Base-by-base conservation (phyloP, 2,113 vertebrate genomes). In the Erpornis zantholeuca region DNA sequence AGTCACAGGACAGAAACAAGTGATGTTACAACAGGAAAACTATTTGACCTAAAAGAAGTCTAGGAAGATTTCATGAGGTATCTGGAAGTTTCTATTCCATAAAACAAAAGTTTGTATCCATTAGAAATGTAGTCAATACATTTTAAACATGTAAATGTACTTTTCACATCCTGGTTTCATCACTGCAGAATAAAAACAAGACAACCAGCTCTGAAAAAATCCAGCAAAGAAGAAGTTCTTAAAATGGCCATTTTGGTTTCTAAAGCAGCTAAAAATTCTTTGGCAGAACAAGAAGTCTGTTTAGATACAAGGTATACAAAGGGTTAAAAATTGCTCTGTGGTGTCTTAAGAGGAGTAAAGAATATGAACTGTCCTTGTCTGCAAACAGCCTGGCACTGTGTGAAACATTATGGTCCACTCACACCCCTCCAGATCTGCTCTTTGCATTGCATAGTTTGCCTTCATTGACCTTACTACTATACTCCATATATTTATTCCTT, bases 251-350 rank as follows among this genome's bases (percentile, higher is more conserved):
- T 42, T 88, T 66, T 59, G 4, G 5, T 66, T 82, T 59, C 33
- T 73, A 57, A 82, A 77, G 9, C 19, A 81, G 36, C 7, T 63
- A 80, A 91, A 92, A 85, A 88, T 90, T 94, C 91, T 94, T 91
- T 94, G 91, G 84, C 91, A 96, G 25, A 77, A 40, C 60, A 84
- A 89, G 70, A 76, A 88, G 50, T 23, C 64, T 68, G 38, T 85
- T 89, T 61, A 69, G 20, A 24, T 27, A 42, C 3, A 27, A 8
- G 3, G 4, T 50, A 68, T 11, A n/a, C 3, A 11, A 88, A 76
- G 7, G 21, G 31, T 75, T 94, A 88, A 80, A 66, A 68, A 6
- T 11, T 60, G 18, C 33, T 80, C 36, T 50, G 15, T 52, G 7
- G 9, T 40, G 6, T 49, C 33, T 31, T 20, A 61, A 57, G 18